phyloP scores from a whole-genome alignment of 2,797 vertebrate genomes.

The Anguilla anguilla region DNA sequence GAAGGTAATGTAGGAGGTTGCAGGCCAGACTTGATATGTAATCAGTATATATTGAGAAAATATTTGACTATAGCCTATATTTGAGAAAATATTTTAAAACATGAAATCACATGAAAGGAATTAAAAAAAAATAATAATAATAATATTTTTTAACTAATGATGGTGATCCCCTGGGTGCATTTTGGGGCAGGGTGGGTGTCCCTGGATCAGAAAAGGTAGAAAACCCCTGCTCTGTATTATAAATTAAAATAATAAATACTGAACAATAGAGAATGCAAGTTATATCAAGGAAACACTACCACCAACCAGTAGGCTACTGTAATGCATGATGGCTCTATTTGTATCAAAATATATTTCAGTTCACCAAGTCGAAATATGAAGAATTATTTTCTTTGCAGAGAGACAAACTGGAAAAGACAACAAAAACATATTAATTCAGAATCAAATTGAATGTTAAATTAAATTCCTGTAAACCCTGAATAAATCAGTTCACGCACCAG shows the following conservation, averaged over 20 bases:
- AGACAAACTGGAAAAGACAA: slow-evolving; percentile 19
- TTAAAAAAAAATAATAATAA: no score
- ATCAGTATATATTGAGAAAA: neutral
- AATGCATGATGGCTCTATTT: slow-evolving; percentile 21
- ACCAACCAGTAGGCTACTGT: neutral
- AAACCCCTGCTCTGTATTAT: neutral
- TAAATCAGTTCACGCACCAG: slow-evolving; percentile 23
- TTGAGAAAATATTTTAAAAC: no score
- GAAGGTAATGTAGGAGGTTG: no score
- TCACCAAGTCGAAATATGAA: slow-evolving; percentile 13
- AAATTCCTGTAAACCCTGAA: slow-evolving; percentile 21
- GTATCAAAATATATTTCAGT: slow-evolving; percentile 13
- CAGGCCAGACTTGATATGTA: no score
- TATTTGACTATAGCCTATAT: neutral
- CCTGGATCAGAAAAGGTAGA: neutral
- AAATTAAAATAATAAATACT: neutral
- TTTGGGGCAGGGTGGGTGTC: neutral
- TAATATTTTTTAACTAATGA: no score
- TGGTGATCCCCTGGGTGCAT: no score
- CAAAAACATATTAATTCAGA: slow-evolving; percentile 25
- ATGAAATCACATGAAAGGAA: no score
- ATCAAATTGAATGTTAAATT: slow-evolving; percentile 35
- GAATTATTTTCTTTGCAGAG: slow-evolving; percentile 10
- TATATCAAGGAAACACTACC: neutral
- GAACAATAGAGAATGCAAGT: neutral